Percentiles rank a stretch among this genome's conserved stretches.
Evolutionary conservation across 2,888 invertebrate genomes (phyloP).

Genomic region (Lasioglossum marginatum): DNA sequence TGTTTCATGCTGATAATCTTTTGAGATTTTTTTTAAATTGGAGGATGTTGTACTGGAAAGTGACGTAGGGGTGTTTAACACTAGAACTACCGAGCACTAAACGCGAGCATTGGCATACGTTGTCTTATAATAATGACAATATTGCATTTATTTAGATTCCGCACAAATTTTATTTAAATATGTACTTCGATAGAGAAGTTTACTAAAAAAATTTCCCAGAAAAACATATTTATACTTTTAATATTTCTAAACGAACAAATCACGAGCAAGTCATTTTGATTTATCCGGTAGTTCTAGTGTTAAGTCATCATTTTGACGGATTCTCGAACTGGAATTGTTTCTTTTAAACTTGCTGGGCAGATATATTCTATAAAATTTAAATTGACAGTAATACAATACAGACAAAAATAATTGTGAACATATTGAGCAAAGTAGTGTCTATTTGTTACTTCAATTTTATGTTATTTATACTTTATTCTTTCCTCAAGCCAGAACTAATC

Average conservation of each 20-base stretch:
- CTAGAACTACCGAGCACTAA: too few relatives aligned
- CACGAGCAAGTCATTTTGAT: too few relatives aligned
- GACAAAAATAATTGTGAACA: not conserved
- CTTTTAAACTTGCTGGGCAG: not conserved
- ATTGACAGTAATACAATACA: not conserved
- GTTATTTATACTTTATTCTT: not conserved
- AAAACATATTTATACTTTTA: too few relatives aligned
- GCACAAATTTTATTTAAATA: too few relatives aligned
- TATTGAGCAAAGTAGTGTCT: not conserved
- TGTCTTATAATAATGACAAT: too few relatives aligned
- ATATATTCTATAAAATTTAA: not conserved
- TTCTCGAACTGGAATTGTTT: not conserved
- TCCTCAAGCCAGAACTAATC: not conserved
- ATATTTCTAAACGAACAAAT: too few relatives aligned
- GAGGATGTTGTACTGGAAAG: not conserved
- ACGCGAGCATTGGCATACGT: too few relatives aligned
- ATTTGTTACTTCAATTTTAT: not conserved
- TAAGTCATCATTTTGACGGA: not conserved
- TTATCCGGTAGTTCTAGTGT: too few relatives aligned
- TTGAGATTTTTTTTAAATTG: not conserved
- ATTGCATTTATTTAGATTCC: too few relatives aligned
- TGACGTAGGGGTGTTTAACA: not conserved
- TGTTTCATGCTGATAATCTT: not conserved
- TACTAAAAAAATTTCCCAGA: too few relatives aligned
- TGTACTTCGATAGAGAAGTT: too few relatives aligned